Conservation (phyloP, 2,797 vertebrate species). For the Stomatorhinus walkeri region DNA sequence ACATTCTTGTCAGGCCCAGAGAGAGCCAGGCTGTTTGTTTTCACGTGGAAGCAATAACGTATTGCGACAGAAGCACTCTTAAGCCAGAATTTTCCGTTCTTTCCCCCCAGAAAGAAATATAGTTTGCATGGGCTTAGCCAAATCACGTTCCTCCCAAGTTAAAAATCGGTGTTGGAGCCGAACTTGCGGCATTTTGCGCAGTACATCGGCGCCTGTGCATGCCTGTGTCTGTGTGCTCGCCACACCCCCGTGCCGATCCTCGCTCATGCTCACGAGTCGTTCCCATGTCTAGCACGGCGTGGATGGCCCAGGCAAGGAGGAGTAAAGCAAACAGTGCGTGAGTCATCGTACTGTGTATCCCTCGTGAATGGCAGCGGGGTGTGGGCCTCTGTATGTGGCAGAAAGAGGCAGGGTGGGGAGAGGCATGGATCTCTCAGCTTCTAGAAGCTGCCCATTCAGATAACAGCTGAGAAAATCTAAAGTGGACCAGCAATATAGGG, state of each 20-base stretch:
- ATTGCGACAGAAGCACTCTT: background rate
- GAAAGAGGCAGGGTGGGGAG: background rate
- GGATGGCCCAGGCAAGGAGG: conserved; percentile 34
- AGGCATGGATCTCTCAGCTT: background rate
- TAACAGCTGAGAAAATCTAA: conserved; percentile 45
- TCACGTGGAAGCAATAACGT: conserved; percentile 17
- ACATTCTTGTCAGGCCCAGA: background rate
- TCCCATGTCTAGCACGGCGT: conserved; percentile 30
- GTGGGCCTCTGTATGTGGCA: conserved; percentile 44
- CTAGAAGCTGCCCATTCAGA: background rate
- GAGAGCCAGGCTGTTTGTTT: background rate
- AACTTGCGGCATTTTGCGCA: background rate
- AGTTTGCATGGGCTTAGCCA: background rate
- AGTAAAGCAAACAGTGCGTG: conserved; percentile 42
- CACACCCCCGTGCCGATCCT: conserved; percentile 21
- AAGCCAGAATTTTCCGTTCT: background rate
- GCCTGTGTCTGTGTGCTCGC: conserved; percentile 20
- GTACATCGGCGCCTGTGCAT: background rate
- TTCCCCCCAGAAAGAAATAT: background rate
- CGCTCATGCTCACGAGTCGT: conserved; percentile 32
- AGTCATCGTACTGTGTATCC: conserved; percentile 38
- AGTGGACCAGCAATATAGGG: conserved; percentile 30
- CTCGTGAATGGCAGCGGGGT: conserved; percentile 44
- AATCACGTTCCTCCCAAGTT: background rate
- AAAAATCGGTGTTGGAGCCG: background rate